Evolutionary conservation across 1,140 invertebrate genomes (phyloP), one percentile per base, ranked within the genome.

Genomic region (Eciton burchellii): DNA sequence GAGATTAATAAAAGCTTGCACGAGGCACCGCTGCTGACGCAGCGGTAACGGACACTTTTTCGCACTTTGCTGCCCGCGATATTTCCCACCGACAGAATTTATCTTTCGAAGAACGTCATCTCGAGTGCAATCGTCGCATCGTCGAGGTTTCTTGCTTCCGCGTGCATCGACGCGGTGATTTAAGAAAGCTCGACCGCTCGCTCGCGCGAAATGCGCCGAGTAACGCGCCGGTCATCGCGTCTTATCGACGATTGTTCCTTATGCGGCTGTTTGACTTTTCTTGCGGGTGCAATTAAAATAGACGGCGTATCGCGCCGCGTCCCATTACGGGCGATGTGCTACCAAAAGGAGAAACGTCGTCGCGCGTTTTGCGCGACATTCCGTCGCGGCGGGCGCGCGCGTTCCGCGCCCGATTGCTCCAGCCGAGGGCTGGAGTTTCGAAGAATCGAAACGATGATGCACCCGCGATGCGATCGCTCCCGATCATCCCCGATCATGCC

Each of bases 211-310:
- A 54, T 54, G 26, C 19, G 29, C 29, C 74, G 52, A 35, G 6
- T 35, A 35, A 26, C 47, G 71, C 65, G 12, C 9, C 43, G 56
- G 60, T 66, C 84, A 77, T 79, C 56, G 72, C 85, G 71, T 83
- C 84, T 86, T 43, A 86, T 86, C 79, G 81, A 81, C 81, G 71
- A 89, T 74, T 83, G 65, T 83, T 66, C 70, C 57, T 63, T 41
- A 29, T 11, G n/a, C 45, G 24, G 9, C 1, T 3, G 24, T 82
- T 83, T 77, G 19, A 16, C 12, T 29, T 24, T 85, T 83, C 66
- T 85, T 65, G 70, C 21, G 11, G 0, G 1, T 29, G 56, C 71
- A 84, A 84, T 85, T 83, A 85, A 85, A 84, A 79, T 81, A 66
- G 29, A n/a, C 45, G 47, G 29, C n/a, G 47, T 68, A 81, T 68